Evolutionary conservation across 2,888 invertebrate genomes (phyloP).

Genomic region (Spialia ferax): DNA sequence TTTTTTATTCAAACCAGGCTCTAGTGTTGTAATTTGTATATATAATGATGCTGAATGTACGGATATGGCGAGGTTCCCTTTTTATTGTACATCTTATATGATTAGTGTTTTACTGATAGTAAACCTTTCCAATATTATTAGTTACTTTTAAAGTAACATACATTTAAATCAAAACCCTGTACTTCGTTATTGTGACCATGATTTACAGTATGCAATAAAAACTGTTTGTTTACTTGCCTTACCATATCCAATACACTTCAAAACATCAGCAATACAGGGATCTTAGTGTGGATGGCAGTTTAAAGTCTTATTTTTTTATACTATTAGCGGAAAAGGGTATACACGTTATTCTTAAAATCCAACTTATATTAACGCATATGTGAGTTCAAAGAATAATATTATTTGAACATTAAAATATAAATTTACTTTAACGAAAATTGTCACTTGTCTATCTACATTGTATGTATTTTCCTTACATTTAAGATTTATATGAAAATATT

Average conservation of each 20-base stretch:
- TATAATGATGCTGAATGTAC: too few species aligned
- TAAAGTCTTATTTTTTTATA: neutral
- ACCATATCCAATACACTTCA: neutral
- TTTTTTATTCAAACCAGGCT: too few species aligned
- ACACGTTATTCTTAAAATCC: constrained; percentile 2
- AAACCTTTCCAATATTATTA: too few species aligned
- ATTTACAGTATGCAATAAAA: too few species aligned
- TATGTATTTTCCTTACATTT: neutral
- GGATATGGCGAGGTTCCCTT: too few species aligned
- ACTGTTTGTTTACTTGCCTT: neutral
- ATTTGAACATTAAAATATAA: too few species aligned
- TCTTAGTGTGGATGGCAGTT: neutral
- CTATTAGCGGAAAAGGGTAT: constrained; percentile 5
- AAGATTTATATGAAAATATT: constrained; percentile 5
- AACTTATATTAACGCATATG: constrained; percentile 3
- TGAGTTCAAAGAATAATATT: neutral
- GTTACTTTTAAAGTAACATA: too few species aligned
- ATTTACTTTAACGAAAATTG: neutral
- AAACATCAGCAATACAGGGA: neutral
- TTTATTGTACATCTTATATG: too few species aligned
- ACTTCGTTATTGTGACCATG: neutral
- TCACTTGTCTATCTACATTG: neutral
- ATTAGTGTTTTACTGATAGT: too few species aligned
- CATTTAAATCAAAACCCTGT: neutral
- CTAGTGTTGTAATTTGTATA: too few species aligned